A percentile compares a stretch with the other conserved stretches of the same genome.
Evolutionary conservation across 35 echinoderm and acorn worm genomes (phyloP).

Genomic region (Apostichopus japonicus): DNA sequence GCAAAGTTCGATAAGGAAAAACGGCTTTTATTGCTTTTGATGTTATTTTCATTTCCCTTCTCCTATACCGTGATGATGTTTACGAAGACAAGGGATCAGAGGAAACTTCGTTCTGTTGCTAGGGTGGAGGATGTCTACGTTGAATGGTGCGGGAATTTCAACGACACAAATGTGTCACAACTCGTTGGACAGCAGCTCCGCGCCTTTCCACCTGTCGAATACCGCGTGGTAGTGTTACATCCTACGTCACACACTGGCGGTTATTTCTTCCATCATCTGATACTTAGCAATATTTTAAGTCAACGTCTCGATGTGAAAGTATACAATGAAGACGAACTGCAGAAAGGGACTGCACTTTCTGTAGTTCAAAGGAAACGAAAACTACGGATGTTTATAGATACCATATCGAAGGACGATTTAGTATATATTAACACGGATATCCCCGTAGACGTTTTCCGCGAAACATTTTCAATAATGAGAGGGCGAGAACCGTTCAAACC

Average conservation of each 20-base stretch:
- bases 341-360: background rate
- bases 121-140: background rate
- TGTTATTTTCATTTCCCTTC: background rate
- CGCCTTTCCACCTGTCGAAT: too few species aligned
- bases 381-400: background rate
- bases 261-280: constrained; percentile 25
- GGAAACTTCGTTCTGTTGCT: background rate
- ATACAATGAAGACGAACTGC: background rate
- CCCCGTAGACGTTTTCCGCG: background rate
- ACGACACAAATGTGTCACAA: background rate
- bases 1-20: too few species aligned
- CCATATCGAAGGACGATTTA: background rate
- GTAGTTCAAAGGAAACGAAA: background rate
- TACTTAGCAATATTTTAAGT: background rate
- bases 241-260: background rate
- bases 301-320: constrained; percentile 5
- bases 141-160: background rate
- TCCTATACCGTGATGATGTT: background rate
- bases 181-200: background rate
- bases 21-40: background rate
- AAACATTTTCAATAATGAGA: background rate
- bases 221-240: background rate
- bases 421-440: constrained; percentile 10
- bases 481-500: background rate
- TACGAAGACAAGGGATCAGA: background rate